These are phyloP conservation scores for Drosophila tanythrix DNA, from an alignment of 2,888 invertebrate species.

Conservation along the genomic window DNA sequence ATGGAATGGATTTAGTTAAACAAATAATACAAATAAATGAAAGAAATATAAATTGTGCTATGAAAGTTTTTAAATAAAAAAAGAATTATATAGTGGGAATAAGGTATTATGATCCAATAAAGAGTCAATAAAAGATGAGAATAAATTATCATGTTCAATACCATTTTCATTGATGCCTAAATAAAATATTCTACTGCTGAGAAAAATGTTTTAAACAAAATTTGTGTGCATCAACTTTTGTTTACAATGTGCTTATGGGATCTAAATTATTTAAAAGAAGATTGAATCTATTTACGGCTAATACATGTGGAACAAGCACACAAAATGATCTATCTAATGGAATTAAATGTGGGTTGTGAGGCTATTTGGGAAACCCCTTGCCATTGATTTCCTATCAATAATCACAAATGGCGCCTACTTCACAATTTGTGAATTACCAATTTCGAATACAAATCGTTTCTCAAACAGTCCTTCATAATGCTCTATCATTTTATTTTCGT, in stretches of 20 bases:
- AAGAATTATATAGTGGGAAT: neutral
- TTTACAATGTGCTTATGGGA: neutral
- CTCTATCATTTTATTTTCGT: conserved; percentile 22
- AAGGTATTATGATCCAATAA: neutral
- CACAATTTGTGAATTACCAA: conserved; percentile 16
- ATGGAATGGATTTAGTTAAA: too few species aligned
- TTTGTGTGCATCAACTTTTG: neutral
- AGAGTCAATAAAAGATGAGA: neutral
- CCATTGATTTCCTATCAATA: neutral
- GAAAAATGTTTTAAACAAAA: neutral
- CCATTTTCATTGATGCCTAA: neutral
- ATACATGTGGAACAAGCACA: neutral
- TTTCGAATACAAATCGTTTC: conserved; percentile 22
- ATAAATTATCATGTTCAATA: neutral
- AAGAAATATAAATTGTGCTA: neutral
- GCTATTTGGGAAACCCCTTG: neutral
- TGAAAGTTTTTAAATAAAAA: too few species aligned
- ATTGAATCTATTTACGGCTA: neutral
- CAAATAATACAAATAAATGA: neutral
- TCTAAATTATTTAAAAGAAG: neutral
- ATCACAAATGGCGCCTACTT: conserved; percentile 7
- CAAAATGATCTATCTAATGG: neutral
- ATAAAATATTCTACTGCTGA: neutral
- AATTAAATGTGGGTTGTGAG: neutral
- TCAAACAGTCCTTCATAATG: conserved; percentile 4